Evolutionary conservation across 1,140 invertebrate species (phyloP), one percentile per base, ranked within the genome.

Genomic region (Liolophura sinensis): DNA sequence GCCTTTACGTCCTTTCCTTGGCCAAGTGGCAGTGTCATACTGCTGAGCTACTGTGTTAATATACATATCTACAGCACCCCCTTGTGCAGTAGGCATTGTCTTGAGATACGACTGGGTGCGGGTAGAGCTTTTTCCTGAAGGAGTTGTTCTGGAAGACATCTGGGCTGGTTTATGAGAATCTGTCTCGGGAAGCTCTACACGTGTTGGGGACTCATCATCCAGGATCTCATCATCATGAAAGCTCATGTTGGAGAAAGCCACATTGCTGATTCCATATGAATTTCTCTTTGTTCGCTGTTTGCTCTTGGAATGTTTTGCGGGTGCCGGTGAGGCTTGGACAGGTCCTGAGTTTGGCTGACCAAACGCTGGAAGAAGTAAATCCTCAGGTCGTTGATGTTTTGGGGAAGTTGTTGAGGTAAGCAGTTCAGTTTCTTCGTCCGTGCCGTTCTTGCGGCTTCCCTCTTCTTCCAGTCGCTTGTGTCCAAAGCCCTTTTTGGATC

Each of bases 181-280:
- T 3, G 31, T 40, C 31, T 40, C 31, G 3, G 31, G 31, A 40
- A 40, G 31, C 3, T 40, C 31, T 9, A 40, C 31, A 40, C 31
- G 9, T 40, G 31, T 40, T 40, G 31, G 31, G 31, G 31, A 40
- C 9, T 40, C 31, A 9, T 40, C 31, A 40, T 40, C 31, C 31
- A 40, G 9, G 31, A 40, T 40, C 63, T 74, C 73, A 57, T 79
- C 78, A 71, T 81, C 79, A 69, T 79, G 76, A 62, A 78, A 81
- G 66, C 79, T 81, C 79, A 81, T 81, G 61, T 81, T 81, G 24
- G 79, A 75, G 65, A 81, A 81, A 20, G 73, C 79, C 49, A 75
- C 69, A 57, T 67, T 75, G 56, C 73, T 66, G 49, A 77, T 72
- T 40, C 77, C 73, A 14, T 40, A 40, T 9, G 31, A 40, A 40